Percentiles rank a stretch among this genome's conserved stretches.
These are phyloP conservation scores for Salminus brasiliensis DNA, from an alignment of 2,113 vertebrate genomes.

Conservation along the genomic window DNA sequence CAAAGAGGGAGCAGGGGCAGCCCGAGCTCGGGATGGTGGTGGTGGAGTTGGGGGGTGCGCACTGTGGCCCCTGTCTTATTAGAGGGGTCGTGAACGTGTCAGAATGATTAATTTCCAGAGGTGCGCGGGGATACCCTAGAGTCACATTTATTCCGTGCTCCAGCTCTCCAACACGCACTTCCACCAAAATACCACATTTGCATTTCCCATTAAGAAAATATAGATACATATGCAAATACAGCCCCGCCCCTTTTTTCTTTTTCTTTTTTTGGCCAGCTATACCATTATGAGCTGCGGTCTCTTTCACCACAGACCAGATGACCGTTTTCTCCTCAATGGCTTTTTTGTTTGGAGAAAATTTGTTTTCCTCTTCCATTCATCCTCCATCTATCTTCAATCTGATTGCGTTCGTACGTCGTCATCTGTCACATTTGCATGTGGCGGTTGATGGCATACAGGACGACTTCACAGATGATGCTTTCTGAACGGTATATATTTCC, in stretches of 20 bases:
- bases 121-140: conserved; percentile 81
- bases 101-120: conserved; percentile 85
- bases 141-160: conserved; percentile 80
- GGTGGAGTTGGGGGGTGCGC: conserved; percentile 76
- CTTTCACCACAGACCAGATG: conserved; percentile 71
- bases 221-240: conserved; percentile 80
- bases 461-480: neutral
- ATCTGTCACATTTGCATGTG: too few species aligned
- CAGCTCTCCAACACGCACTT: conserved; percentile 75
- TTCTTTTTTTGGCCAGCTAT: conserved; percentile 21
- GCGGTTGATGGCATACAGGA: neutral
- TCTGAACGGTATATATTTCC: neutral
- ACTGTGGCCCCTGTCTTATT: conserved; percentile 83
- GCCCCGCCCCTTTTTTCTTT: conserved; percentile 66
- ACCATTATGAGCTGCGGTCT: conserved; percentile 70
- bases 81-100: conserved; percentile 85
- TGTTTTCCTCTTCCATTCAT: conserved; percentile 23
- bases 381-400: neutral
- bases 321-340: conserved; percentile 58
- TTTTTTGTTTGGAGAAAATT: conserved; percentile 59
- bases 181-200: conserved; percentile 79
- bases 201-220: conserved; percentile 82
- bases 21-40: conserved; percentile 74
- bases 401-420: too few species aligned
- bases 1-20: conserved; percentile 79